Percentiles rank a stretch among this genome's conserved stretches.
Conservation (phyloP, 2,888 invertebrate species). For the Tinea semifulvella region DNA sequence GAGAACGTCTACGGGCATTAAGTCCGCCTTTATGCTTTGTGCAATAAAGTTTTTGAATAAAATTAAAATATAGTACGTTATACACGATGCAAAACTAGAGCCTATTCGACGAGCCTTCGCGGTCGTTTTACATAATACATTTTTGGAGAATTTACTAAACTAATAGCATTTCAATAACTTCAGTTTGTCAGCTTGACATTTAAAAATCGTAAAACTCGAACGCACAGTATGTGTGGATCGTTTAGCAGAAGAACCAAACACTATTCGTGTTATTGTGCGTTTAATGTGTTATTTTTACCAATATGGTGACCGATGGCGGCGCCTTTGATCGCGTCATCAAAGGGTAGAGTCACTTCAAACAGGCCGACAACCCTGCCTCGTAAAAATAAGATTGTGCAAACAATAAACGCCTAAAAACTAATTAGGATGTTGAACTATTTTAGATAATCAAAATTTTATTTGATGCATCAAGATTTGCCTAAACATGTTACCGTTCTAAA, state of each 20-base stretch:
- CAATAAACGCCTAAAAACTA: slow-evolving; percentile 27
- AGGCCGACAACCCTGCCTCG: slow-evolving; percentile 29
- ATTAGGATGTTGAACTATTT: slow-evolving; percentile 11
- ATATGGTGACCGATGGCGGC: slow-evolving; percentile 50
- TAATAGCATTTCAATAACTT: no score
- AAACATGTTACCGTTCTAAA: no score
- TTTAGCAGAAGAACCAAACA: background rate
- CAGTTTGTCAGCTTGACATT: no score
- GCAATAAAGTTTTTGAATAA: no score
- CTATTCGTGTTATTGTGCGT: slow-evolving; percentile 19
- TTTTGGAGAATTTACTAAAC: no score
- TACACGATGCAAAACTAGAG: no score
- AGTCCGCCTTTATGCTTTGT: no score
- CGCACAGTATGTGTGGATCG: background rate
- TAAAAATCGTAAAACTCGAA: slow-evolving; percentile 8
- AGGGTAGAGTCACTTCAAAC: slow-evolving; percentile 31
- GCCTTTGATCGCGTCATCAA: slow-evolving; percentile 48
- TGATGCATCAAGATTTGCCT: slow-evolving; percentile 2
- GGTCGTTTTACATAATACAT: no score
- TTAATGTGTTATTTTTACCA: slow-evolving; percentile 59
- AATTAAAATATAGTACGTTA: no score
- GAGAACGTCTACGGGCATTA: no score
- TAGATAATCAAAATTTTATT: slow-evolving; percentile 1
- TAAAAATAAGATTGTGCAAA: slow-evolving; percentile 35
- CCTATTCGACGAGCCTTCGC: no score